Conservation (phyloP, 2,888 invertebrate genomes). For the Limnephilus lunatus region DNA sequence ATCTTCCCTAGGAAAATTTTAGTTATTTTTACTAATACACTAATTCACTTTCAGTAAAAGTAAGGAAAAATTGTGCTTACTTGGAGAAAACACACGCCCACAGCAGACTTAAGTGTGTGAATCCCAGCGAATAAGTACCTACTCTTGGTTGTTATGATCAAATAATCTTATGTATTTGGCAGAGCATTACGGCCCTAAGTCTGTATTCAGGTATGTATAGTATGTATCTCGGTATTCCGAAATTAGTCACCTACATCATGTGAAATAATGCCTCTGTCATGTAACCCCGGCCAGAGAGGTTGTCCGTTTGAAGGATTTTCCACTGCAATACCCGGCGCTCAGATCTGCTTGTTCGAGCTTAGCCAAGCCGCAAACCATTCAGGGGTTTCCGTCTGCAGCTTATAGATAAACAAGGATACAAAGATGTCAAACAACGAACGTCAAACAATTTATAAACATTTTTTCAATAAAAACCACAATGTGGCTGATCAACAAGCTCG, state of each 20-base stretch:
- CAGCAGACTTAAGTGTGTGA: too few species aligned
- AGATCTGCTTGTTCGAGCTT: neutral
- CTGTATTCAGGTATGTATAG: neutral
- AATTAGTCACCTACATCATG: neutral
- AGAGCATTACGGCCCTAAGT: neutral
- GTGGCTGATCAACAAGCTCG: too few species aligned
- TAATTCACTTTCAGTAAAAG: too few species aligned
- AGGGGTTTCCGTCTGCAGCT: neutral
- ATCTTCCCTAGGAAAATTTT: too few species aligned
- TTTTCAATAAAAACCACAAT: too few species aligned
- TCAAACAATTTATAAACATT: too few species aligned
- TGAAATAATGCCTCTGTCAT: neutral
- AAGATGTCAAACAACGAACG: too few species aligned
- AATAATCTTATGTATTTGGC: neutral
- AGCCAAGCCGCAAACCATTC: neutral
- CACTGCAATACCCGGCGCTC: neutral
- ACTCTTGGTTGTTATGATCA: neutral
- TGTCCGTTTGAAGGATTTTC: neutral
- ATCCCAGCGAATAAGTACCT: neutral
- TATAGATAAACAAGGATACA: too few species aligned
- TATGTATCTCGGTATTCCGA: neutral
- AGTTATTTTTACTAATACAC: too few species aligned
- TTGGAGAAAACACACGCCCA: too few species aligned
- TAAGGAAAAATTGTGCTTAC: too few species aligned
- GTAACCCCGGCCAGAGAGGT: neutral